Base-by-base conservation (phyloP, 2,888 invertebrate species). In the Zaprionus obscuricornis region DNA sequence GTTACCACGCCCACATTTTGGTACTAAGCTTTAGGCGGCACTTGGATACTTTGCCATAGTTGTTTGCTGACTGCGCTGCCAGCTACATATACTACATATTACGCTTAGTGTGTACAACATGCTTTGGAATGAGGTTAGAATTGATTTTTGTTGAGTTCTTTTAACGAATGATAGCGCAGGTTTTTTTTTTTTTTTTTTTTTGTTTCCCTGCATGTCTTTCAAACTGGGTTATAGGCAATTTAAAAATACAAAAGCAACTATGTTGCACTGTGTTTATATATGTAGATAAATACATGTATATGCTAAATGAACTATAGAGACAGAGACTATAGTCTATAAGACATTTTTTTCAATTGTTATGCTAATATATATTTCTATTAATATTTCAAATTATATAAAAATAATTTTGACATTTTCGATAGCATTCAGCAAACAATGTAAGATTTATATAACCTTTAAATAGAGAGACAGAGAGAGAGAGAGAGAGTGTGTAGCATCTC, bases 51-150 rank as follows among this genome's bases (percentile, higher is more conserved):
- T 50, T 29, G 47, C 20, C 65, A 55, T 40, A 37, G 22, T 37
- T 55, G 37, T 54, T 54, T 7, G 33, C 16, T 26, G 33, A 42
- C 22, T 22, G 24, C 14, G 14, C 22, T 27, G 29, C 26, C 16
- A 36, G 40, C 49, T n/a, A n/a, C n/a, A n/a, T n/a, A n/a, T n/a
- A n/a, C n/a, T n/a, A n/a, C n/a, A n/a, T n/a, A n/a, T n/a, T n/a
- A n/a, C n/a, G n/a, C n/a, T n/a, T n/a, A n/a, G 46, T 47, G 16
- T 62, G 52, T 49, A 51, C 36, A 50, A 24, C 40, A 20, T 50
- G 52, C 40, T 29, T 17, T 40, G 58, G 58, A 82, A 74, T 68
- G 76, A 65, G 79, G 79, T 68, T 79, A 74, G 56, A 79, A 79
- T 79, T 78, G 79, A 79, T 79, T 79, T 82, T 78, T 72, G 58